Evolutionary conservation across 2,113 vertebrate species (phyloP), one percentile per base, ranked within the genome.

Genomic region (Saccopteryx bilineata): DNA sequence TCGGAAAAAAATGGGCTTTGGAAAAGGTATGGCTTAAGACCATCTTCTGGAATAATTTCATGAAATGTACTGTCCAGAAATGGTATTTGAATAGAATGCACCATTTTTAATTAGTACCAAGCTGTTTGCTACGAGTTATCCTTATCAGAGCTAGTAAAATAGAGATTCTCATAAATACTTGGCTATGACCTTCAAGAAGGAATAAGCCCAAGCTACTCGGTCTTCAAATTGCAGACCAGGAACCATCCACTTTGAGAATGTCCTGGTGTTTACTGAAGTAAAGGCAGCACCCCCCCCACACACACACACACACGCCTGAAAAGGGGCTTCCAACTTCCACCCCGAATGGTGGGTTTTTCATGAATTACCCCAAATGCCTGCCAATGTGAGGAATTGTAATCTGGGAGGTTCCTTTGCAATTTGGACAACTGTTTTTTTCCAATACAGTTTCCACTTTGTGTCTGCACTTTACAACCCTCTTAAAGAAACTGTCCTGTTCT

Each of bases 131-230:
- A 33, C 14, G n/a, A 78, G 82, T 93, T 94, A 58, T 89, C 85
- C 91, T 83, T 78, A 87, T 80, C 61, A 91, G 85, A 94, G 81
- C 54, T 93, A 87, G 52, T 91, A 91, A 97, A 90, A 81, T 63
- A 58, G 95, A 60, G 90, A 4, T 46, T 75, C 79, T 91, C 50
- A 87, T 91, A 80, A 96, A 81, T 60, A 54, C 14, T 56, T 91
- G 94, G 83, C 39, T 19, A 18, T 46, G 18, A 78, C 46, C 87
- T 81, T 72, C 50, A 87, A 92, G 52, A n/a, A 92, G 50, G 46
- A 79, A 63, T 72, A 94, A 50, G 52, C 26, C 28, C 48, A 87
- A n/a, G 79, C 94, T 96, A 90, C 88, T 69, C 26, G 63, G 79
- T 78, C 58, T 89, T 88, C 56, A 74, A 75, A 54, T 80, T 92